Conservation (phyloP, 2,888 invertebrate species). For the Drosophila colorata region DNA sequence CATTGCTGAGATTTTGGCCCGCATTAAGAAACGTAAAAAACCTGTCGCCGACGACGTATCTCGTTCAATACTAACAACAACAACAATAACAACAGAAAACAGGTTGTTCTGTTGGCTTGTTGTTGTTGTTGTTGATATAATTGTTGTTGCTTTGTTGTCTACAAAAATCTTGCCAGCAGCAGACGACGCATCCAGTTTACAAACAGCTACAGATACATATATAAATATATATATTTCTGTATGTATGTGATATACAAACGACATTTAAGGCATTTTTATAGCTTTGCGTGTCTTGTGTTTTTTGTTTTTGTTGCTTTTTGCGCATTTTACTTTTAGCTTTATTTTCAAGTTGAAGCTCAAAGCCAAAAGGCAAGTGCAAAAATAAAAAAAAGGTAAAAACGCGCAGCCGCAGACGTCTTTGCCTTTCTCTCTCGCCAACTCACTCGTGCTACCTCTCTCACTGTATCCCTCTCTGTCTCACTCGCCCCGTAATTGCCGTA, state of each 20-base stretch:
- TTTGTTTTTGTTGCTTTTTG: slow-evolving; percentile 48
- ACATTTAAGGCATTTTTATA: slow-evolving; percentile 80
- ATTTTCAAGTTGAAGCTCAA: slow-evolving; percentile 38
- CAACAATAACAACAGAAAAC: slow-evolving; percentile 68
- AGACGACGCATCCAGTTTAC: slow-evolving; percentile 59
- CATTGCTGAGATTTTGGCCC: slow-evolving; percentile 75
- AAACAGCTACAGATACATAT: slow-evolving; percentile 24
- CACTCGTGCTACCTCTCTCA: neutral
- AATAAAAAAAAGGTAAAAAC: slow-evolving; percentile 35
- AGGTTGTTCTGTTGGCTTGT: slow-evolving; percentile 66
- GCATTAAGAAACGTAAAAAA: slow-evolving; percentile 64
- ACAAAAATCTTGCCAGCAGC: slow-evolving; percentile 67
- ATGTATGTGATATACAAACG: slow-evolving; percentile 60
- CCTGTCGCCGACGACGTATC: slow-evolving; percentile 67
- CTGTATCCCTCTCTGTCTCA: neutral
- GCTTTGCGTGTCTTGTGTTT: slow-evolving; percentile 63
- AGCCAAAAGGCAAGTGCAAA: slow-evolving; percentile 58
- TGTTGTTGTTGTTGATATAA: slow-evolving; percentile 16
- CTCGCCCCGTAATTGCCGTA: slow-evolving; percentile 37
- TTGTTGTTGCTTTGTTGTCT: slow-evolving; percentile 65
- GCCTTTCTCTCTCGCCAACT: slow-evolving; percentile 12
- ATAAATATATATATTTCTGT: slow-evolving; percentile 1
- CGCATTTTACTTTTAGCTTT: slow-evolving; percentile 58
- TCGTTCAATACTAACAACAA: slow-evolving; percentile 50
- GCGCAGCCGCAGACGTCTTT: slow-evolving; percentile 65